A percentile compares a stretch with the other conserved stretches of the same genome.
phyloP scores from a whole-genome alignment of 2,888 invertebrate species.

The Amphiduros pacificus region DNA sequence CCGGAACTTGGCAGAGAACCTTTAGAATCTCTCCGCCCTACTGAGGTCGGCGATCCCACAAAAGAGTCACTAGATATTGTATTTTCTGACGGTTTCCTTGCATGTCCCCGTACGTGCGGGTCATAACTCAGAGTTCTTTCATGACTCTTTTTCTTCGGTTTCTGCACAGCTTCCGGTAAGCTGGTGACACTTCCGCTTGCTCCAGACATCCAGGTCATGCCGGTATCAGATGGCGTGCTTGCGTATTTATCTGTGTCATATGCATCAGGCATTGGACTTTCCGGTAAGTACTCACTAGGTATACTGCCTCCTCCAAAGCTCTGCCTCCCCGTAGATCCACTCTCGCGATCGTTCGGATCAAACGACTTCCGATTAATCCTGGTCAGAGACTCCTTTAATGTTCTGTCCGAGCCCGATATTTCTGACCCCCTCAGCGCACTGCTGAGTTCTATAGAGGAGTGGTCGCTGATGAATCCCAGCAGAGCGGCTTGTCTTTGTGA shows the following conservation, averaged over 20 bases:
- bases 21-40: neutral
- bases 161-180: conserved; percentile 10
- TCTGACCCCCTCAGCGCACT: no score
- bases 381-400: neutral
- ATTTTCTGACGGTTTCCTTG: neutral
- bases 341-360: no score
- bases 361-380: neutral
- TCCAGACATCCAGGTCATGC: conserved; percentile 2
- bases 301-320: neutral
- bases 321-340: neutral
- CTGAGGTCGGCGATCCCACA: neutral
- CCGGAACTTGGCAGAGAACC: conserved; percentile 8
- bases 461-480: conserved; percentile 13
- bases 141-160: conserved; percentile 10
- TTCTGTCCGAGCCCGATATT: neutral
- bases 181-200: conserved; percentile 22
- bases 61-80: neutral
- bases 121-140: conserved; percentile 26
- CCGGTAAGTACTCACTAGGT: conserved; percentile 26
- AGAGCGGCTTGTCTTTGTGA: conserved; percentile 5
- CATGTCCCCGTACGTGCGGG: neutral
- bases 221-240: conserved; percentile 25
- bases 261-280: conserved; percentile 28
- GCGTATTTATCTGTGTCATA: conserved; percentile 30
- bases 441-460: conserved; percentile 1